These are phyloP conservation scores for Cichladusa arquata DNA, from an alignment of 2,113 vertebrate genomes.

Conservation along the genomic window DNA sequence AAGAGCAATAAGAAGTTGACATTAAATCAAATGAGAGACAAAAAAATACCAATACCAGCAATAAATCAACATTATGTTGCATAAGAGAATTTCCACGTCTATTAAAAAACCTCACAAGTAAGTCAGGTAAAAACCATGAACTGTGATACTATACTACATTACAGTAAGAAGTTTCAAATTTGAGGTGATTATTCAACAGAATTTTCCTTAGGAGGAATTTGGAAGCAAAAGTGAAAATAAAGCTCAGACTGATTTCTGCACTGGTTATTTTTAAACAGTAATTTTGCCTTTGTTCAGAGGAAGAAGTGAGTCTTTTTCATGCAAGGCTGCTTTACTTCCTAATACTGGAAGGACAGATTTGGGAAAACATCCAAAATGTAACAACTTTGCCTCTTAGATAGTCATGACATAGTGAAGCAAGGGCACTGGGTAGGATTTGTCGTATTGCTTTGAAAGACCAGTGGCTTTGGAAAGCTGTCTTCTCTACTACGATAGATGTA, in stretches of 20 bases:
- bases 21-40: not conserved
- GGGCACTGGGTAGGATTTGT: not conserved
- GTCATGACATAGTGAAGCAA: not conserved
- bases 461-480: not conserved
- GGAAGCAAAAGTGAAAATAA: conserved; percentile 37
- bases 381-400: not conserved
- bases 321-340: not conserved
- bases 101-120: not conserved
- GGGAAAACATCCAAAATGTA: not conserved
- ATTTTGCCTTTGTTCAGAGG: not conserved
- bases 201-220: not conserved
- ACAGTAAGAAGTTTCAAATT: not conserved
- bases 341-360: not conserved
- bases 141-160: not conserved
- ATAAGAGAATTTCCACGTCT: not conserved
- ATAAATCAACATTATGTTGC: not conserved
- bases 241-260: not conserved
- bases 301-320: not conserved
- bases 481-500: not conserved
- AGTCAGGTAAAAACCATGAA: not conserved
- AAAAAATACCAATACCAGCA: not conserved
- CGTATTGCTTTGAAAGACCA: not conserved
- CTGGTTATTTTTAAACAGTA: not conserved
- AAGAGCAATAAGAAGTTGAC: not conserved
- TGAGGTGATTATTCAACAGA: conserved; percentile 1